Conservation (phyloP, 2,888 invertebrate genomes). For the Mythimna lalbum region DNA sequence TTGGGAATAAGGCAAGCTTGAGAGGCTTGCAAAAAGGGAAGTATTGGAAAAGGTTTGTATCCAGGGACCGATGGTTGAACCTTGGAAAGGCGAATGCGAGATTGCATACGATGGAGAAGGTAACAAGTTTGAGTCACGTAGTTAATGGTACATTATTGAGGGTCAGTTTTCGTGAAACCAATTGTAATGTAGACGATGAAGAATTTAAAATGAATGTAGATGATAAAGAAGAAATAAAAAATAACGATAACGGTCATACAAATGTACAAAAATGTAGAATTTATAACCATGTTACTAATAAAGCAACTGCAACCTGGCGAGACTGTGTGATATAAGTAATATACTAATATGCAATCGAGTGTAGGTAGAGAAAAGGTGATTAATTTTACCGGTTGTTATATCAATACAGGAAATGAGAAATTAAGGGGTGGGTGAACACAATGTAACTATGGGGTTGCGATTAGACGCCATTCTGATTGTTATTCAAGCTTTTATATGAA, state of each 20-base stretch:
- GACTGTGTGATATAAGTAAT: not conserved
- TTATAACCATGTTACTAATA: not conserved
- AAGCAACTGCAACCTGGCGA: not conserved
- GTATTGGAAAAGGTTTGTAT: constrained; percentile 14
- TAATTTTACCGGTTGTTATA: constrained; percentile 63
- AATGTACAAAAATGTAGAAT: not conserved
- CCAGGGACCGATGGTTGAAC: constrained; percentile 25
- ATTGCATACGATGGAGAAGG: constrained; percentile 7
- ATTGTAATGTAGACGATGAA: not conserved
- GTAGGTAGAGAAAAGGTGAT: constrained; percentile 28
- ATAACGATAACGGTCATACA: not conserved
- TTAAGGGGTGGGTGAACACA: constrained; percentile 63
- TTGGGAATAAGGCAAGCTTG: constrained; percentile 28
- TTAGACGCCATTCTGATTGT: constrained; percentile 27
- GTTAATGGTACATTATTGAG: not conserved
- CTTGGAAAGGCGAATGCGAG: not conserved
- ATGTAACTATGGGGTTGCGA: constrained; percentile 52
- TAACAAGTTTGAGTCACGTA: not conserved
- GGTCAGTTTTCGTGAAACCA: not conserved
- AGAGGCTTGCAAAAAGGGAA: constrained; percentile 41
- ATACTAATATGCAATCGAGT: not conserved
- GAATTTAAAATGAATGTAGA: not conserved
- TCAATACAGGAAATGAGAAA: constrained; percentile 72
- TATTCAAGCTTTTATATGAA: constrained; percentile 40
- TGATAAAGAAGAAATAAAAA: not conserved